Conservation (phyloP, 2,888 invertebrate species). For the Andrena praecox region DNA sequence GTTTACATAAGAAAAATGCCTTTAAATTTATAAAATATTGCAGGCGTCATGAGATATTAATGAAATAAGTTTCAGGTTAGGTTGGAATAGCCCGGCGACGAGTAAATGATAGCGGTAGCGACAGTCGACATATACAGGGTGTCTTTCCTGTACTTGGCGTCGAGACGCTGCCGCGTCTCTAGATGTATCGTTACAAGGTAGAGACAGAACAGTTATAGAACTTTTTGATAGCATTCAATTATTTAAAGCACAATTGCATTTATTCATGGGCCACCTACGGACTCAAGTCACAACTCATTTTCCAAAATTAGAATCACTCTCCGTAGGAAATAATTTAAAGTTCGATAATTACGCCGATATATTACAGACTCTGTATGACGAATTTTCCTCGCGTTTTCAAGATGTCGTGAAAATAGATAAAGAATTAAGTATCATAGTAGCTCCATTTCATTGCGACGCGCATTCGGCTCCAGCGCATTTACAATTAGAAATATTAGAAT, state of each 20-base stretch:
- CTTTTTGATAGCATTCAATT: slow-evolving; percentile 2
- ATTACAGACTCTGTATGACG: neutral
- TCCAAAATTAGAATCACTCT: slow-evolving; percentile 14
- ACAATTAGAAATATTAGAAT: neutral
- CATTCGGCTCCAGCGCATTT: neutral
- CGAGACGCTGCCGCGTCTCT: no score
- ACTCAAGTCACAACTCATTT: slow-evolving; percentile 4
- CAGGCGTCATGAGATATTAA: no score
- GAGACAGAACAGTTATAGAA: slow-evolving; percentile 15
- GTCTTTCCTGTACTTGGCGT: no score
- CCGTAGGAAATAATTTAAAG: neutral
- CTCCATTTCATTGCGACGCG: neutral
- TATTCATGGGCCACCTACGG: slow-evolving; percentile 5
- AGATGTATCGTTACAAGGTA: slow-evolving; percentile 20
- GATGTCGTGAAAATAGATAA: neutral
- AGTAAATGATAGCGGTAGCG: no score
- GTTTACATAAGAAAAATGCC: no score
- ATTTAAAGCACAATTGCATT: slow-evolving; percentile 17
- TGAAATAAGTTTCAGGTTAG: no score
- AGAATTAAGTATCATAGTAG: neutral
- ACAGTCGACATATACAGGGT: no score
- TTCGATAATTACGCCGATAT: neutral
- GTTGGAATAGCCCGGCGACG: no score
- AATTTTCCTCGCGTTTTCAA: neutral
- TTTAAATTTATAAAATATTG: no score